Conservation (phyloP, 2,113 vertebrate species). For the Peromyscus leucopus region DNA sequence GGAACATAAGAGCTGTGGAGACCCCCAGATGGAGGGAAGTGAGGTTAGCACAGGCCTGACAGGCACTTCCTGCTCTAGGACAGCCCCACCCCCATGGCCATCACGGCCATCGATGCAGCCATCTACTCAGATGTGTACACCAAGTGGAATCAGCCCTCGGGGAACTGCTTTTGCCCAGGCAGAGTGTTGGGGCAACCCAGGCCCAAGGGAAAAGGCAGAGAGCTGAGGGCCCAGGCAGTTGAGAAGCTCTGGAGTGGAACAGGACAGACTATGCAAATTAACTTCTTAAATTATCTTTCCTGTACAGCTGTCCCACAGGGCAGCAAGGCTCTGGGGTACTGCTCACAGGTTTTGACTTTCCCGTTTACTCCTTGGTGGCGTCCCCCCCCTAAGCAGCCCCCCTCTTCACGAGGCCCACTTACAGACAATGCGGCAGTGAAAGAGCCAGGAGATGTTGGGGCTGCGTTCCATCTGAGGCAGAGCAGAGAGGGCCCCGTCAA, state of each 20-base stretch:
- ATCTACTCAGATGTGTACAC: background rate
- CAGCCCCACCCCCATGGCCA: background rate
- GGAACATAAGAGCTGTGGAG: constrained; percentile 89
- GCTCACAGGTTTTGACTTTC: background rate
- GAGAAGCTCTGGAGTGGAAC: constrained; percentile 74
- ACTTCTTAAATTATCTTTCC: constrained; percentile 80
- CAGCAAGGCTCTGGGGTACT: background rate
- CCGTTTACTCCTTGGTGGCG: background rate
- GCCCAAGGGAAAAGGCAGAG: constrained; percentile 46
- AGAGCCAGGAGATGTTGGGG: constrained; percentile 98
- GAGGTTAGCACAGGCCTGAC: constrained; percentile 41
- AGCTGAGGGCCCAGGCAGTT: constrained; percentile 51
- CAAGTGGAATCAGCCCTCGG: constrained; percentile 22
- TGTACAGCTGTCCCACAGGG: constrained; percentile 64
- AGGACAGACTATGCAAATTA: constrained; percentile 78
- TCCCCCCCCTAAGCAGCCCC: constrained; percentile 14
- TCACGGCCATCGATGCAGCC: background rate
- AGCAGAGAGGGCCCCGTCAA: background rate
- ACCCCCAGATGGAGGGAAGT: background rate
- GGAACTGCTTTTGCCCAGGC: constrained; percentile 9
- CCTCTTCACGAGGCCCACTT: constrained; percentile 83
- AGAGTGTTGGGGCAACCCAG: constrained; percentile 36
- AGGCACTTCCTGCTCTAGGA: constrained; percentile 18
- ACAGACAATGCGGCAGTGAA: constrained; percentile 97
- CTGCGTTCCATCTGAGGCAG: constrained; percentile 95